Conservation (phyloP, 2,797 vertebrate genomes). For the Philypnodon macrostomus region DNA sequence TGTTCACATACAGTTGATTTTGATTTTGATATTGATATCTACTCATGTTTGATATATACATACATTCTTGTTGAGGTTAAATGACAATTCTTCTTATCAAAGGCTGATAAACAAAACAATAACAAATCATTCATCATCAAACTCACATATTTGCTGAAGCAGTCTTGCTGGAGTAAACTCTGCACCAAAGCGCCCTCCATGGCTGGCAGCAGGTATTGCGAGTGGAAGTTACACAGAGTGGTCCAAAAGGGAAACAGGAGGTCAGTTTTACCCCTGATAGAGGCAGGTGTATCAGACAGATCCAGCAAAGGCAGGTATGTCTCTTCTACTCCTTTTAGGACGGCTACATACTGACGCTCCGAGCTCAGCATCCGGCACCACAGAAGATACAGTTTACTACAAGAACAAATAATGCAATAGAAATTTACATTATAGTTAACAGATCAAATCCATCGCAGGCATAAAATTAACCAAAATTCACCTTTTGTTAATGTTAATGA, state of each 20-base stretch:
- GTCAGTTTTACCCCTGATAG: conserved; percentile 73
- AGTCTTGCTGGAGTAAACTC: conserved; percentile 84
- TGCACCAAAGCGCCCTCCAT: conserved; percentile 85
- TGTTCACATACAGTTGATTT: too few relatives aligned
- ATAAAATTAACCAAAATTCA: too few relatives aligned
- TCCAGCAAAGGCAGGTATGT: conserved; percentile 75
- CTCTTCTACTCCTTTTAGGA: conserved; percentile 78
- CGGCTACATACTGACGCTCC: conserved; percentile 82
- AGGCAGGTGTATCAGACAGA: conserved; percentile 70
- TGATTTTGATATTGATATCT: too few relatives aligned
- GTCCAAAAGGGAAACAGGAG: conserved; percentile 77
- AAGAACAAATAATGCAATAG: background rate
- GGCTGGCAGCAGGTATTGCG: conserved; percentile 80
- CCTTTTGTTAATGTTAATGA: too few relatives aligned
- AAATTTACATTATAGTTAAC: too few relatives aligned
- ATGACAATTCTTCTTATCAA: too few relatives aligned
- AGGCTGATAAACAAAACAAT: too few relatives aligned
- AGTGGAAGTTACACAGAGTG: conserved; percentile 80
- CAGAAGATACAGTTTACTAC: conserved; percentile 82
- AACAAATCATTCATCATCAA: background rate
- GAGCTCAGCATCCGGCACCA: conserved; percentile 84
- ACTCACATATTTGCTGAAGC: conserved; percentile 87
- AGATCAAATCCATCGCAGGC: conserved; percentile 30
- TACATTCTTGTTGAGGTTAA: too few relatives aligned
- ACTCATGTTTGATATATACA: too few relatives aligned